These are phyloP conservation scores for Mormyrops boulengeri DNA, from an alignment of 2,797 vertebrate species.

Conservation along the genomic window DNA sequence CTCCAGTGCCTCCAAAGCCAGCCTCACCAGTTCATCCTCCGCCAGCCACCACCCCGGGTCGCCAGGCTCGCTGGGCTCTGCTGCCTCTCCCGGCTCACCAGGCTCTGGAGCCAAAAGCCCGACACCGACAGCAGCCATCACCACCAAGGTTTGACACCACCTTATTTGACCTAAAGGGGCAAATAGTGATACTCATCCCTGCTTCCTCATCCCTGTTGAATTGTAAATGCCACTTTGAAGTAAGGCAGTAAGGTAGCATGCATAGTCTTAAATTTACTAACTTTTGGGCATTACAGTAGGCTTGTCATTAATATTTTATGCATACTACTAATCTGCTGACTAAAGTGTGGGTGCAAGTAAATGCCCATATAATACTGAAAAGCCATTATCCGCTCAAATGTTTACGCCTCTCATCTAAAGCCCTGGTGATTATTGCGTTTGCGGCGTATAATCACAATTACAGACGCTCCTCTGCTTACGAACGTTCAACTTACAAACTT, in stretches of 20 bases:
- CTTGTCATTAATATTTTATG: not conserved
- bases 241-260: not conserved
- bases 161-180: not conserved
- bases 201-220: not conserved
- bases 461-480: too few relatives aligned
- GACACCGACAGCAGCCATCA: conserved; percentile 82
- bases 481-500: too few relatives aligned
- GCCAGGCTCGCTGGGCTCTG: conserved; percentile 70
- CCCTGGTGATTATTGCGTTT: not conserved
- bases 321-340: not conserved
- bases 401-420: not conserved
- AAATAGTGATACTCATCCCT: not conserved
- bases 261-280: not conserved
- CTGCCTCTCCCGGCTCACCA: conserved; percentile 59
- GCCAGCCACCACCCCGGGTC: conserved; percentile 78
- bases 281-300: not conserved
- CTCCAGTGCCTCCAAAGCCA: conserved; percentile 87
- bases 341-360: not conserved
- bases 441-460: not conserved
- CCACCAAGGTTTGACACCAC: conserved; percentile 79
- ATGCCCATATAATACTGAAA: not conserved
- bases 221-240: not conserved
- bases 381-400: not conserved
- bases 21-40: conserved; percentile 78
- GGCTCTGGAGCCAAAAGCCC: conserved; percentile 85